These are phyloP conservation scores for Cotesia glomerata DNA, from an alignment of 1,140 invertebrate genomes.

Conservation along the genomic window DNA sequence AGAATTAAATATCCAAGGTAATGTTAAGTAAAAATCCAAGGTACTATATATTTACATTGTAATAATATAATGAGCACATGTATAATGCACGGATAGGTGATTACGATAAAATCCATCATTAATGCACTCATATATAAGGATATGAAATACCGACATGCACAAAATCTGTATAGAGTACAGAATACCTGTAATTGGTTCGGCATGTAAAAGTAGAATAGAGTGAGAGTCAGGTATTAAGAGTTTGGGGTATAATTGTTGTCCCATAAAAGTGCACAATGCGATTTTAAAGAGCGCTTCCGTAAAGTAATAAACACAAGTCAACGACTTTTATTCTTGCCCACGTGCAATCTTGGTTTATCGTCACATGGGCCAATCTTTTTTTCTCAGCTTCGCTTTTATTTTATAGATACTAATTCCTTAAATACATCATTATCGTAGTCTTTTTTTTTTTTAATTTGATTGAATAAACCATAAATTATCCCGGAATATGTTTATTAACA, in stretches of 20 bases:
- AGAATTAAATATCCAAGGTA: too few relatives aligned
- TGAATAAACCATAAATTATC: conserved; percentile 1
- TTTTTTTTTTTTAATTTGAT: background rate
- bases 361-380: conserved; percentile 12
- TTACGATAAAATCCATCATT: too few relatives aligned
- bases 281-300: conserved; percentile 61
- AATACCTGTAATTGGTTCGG: background rate
- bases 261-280: conserved; percentile 60
- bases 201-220: background rate
- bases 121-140: background rate
- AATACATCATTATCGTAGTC: conserved; percentile 3
- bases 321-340: conserved; percentile 35
- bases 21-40: too few relatives aligned
- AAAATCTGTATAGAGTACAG: background rate
- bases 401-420: background rate
- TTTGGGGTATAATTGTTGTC: conserved; percentile 58
- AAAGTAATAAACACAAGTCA: conserved; percentile 55
- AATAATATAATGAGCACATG: too few relatives aligned
- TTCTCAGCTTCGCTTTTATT: conserved; percentile 1
- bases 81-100: too few relatives aligned
- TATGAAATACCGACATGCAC: conserved; percentile 8
- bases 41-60: too few relatives aligned
- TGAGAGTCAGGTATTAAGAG: conserved; percentile 29
- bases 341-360: conserved; percentile 44
- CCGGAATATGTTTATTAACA: too few relatives aligned